Evolutionary conservation across 2,113 vertebrate species (phyloP).

Genomic region (Peromyscus maniculatus): DNA sequence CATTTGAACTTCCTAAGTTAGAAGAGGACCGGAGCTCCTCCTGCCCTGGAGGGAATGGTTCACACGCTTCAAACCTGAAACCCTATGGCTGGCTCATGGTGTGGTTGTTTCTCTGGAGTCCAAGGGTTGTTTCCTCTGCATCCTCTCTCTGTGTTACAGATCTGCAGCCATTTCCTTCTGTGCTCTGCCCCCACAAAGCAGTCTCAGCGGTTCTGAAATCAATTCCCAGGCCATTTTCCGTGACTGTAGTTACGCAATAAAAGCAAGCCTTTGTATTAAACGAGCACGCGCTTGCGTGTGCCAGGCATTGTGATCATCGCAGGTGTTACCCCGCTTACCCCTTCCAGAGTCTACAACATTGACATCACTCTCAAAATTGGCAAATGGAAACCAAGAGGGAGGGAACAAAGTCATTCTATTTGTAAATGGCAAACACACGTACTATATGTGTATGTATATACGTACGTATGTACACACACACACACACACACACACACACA

Average conservation of each 20-base stretch:
- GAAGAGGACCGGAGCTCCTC: background rate
- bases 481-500: background rate
- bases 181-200: background rate
- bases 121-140: slow-evolving; percentile 50
- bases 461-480: no score
- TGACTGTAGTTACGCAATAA: background rate
- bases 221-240: background rate
- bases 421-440: background rate
- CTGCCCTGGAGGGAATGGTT: background rate
- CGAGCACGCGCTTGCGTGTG: background rate
- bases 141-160: slow-evolving; percentile 1
- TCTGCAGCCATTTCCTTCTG: slow-evolving; percentile 28
- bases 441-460: background rate
- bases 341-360: background rate
- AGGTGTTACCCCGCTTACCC: background rate
- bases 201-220: background rate
- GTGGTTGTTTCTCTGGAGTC: background rate
- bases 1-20: slow-evolving; percentile 4
- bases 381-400: slow-evolving; percentile 19
- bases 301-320: background rate
- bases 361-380: background rate
- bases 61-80: background rate
- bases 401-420: background rate
- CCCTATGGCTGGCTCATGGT: background rate
- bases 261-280: background rate